A percentile compares a stretch with the other conserved stretches of the same genome.
These are phyloP conservation scores for Stichodactyla helianthus DNA, from an alignment of 64 coral and sea anemone species.

Conservation along the genomic window DNA sequence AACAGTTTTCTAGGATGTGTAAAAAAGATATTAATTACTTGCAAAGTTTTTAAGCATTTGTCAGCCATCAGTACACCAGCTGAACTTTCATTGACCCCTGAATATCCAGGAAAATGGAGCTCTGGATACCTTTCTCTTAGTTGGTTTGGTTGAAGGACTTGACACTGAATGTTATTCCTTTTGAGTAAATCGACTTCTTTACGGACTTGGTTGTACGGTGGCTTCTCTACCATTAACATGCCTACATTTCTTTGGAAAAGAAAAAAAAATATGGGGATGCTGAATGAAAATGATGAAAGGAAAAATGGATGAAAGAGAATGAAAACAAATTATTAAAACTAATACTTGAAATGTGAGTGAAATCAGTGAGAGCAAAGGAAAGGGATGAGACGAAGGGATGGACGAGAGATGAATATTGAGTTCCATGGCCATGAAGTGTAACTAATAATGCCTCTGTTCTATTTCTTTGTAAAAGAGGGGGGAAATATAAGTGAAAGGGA, in stretches of 20 bases:
- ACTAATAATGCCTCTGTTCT: too few relatives aligned
- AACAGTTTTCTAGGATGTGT: too few relatives aligned
- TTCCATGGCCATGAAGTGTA: too few relatives aligned
- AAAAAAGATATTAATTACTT: not conserved
- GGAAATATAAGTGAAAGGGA: too few relatives aligned
- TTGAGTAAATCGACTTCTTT: slow-evolving; percentile 2
- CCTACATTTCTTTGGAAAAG: slow-evolving; percentile 40
- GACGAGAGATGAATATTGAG: too few relatives aligned
- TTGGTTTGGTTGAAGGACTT: slow-evolving; percentile 26
- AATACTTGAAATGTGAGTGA: too few relatives aligned
- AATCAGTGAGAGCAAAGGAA: too few relatives aligned
- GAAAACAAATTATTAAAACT: not conserved
- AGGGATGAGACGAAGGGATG: too few relatives aligned
- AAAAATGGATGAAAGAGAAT: not conserved
- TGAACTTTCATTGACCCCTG: slow-evolving; percentile 20
- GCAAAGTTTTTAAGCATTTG: slow-evolving; percentile 53
- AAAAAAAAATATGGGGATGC: not conserved
- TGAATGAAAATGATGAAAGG: not conserved
- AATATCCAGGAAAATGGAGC: slow-evolving; percentile 24
- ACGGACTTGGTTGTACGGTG: not conserved
- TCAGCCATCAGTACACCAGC: slow-evolving; percentile 57
- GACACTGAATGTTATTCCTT: not conserved
- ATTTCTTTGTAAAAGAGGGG: too few relatives aligned
- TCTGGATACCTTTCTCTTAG: slow-evolving; percentile 30
- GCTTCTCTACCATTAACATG: slow-evolving; percentile 30